Conservation (phyloP, 2,113 vertebrate species). For the Notechis scutatus region DNA sequence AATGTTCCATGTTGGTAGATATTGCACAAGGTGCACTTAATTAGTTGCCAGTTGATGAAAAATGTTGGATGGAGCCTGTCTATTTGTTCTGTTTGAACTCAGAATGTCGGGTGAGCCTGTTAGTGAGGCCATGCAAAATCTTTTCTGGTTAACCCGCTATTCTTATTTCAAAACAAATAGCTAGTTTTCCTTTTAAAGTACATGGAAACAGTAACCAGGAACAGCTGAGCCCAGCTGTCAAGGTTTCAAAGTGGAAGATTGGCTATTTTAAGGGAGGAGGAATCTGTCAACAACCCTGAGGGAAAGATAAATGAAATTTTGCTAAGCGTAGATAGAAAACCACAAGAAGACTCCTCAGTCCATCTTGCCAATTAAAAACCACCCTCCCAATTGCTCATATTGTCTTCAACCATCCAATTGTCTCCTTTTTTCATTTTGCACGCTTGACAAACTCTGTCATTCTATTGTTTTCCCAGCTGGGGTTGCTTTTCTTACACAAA, state of each 20-base stretch:
- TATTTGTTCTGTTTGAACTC: neutral
- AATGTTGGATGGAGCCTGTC: neutral
- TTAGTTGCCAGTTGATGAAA: neutral
- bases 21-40: neutral
- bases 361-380: neutral
- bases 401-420: accelerated
- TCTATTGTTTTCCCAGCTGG: conserved; percentile 51
- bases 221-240: neutral
- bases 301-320: neutral
- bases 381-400: conserved; percentile 20
- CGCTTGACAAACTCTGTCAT: accelerated
- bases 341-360: neutral
- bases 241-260: neutral
- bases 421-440: conserved; percentile 11
- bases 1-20: neutral
- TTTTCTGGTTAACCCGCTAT: neutral
- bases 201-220: neutral
- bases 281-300: neutral
- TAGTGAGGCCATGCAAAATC: neutral
- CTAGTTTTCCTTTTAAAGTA: neutral
- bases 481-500: conserved; percentile 37
- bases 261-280: neutral
- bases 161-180: neutral
- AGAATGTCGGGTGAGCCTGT: neutral
- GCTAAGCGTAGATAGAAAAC: neutral